Conservation (phyloP, 2,888 invertebrate species). For the Dryomyza anilis region DNA sequence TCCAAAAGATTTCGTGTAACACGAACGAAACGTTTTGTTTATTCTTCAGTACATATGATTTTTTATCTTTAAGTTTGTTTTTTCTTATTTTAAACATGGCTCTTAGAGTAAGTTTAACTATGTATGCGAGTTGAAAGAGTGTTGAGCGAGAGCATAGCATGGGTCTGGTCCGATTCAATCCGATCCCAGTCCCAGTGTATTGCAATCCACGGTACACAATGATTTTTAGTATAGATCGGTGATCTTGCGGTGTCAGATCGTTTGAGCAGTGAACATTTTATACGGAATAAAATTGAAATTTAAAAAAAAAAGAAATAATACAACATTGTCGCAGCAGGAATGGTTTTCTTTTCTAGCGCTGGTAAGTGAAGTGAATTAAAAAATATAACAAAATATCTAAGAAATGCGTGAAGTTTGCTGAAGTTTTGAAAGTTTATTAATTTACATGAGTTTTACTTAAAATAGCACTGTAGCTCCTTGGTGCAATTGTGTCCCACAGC, state of each 20-base stretch:
- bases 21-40: conserved; percentile 3
- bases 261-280: conserved; percentile 26
- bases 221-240: conserved; percentile 32
- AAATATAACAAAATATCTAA: conserved; percentile 5
- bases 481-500: too few relatives aligned
- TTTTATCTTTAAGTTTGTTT: conserved; percentile 4
- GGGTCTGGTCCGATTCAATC: neutral
- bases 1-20: neutral
- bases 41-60: neutral
- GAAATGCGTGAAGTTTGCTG: too few relatives aligned
- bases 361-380: conserved; percentile 17
- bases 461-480: too few relatives aligned
- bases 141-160: neutral
- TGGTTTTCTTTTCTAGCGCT: conserved; percentile 4
- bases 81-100: too few relatives aligned
- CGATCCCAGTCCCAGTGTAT: conserved; percentile 1
- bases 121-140: conserved; percentile 7
- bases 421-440: too few relatives aligned
- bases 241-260: conserved; percentile 32
- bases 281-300: too few relatives aligned
- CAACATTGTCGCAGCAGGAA: neutral
- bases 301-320: too few relatives aligned
- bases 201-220: neutral
- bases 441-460: too few relatives aligned
- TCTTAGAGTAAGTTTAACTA: too few relatives aligned